These are phyloP conservation scores for Columba janthina DNA, from an alignment of 2,113 vertebrate species.

Conservation along the genomic window DNA sequence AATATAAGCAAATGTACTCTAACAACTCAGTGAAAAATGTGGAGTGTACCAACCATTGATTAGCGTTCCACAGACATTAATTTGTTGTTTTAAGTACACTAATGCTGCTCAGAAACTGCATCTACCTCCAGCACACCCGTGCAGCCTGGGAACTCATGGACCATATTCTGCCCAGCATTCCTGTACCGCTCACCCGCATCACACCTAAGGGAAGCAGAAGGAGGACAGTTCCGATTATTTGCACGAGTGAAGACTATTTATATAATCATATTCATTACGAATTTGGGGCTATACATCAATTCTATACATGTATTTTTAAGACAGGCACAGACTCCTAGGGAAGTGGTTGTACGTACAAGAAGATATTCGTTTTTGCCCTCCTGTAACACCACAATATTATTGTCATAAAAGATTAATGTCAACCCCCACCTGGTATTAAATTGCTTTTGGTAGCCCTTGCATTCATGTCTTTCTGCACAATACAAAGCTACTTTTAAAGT, in stretches of 20 bases:
- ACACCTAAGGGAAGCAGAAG: neutral
- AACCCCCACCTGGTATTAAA: conserved; percentile 64
- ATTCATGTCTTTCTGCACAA: neutral
- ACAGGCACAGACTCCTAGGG: conserved; percentile 48
- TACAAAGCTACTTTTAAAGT: conserved; percentile 42
- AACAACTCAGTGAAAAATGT: conserved; percentile 82
- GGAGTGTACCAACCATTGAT: conserved; percentile 74
- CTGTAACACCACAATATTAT: conserved; percentile 63
- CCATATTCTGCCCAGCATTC: neutral
- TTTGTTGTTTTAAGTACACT: conserved; percentile 48
- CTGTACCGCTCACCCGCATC: neutral
- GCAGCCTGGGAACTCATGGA: neutral
- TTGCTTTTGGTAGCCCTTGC: conserved; percentile 30
- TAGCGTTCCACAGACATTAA: conserved; percentile 35
- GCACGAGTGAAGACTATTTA: conserved; percentile 3
- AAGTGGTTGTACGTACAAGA: neutral
- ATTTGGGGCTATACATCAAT: conserved; percentile 45
- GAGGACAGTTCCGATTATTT: neutral
- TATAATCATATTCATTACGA: conserved; percentile 24
- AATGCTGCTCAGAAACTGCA: conserved; percentile 6
- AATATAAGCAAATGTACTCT: conserved; percentile 84
- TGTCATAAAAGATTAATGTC: conserved; percentile 71
- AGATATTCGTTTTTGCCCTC: conserved; percentile 54
- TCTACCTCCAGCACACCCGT: neutral
- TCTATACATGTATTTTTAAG: neutral